Conservation (phyloP, 2,888 invertebrate species). For the Bombylius major region DNA sequence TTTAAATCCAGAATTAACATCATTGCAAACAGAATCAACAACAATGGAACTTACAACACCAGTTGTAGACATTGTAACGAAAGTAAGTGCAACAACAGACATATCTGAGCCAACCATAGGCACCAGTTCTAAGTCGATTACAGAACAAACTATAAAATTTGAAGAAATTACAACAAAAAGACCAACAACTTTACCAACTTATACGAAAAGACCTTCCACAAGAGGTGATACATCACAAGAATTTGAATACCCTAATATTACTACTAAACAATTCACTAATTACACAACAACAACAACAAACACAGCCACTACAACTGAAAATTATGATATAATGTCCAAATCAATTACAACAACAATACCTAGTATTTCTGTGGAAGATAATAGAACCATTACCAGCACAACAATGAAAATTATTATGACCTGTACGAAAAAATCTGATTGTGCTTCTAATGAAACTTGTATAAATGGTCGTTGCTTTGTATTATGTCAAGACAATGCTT, state of each 20-base stretch:
- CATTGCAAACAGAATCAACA: no score
- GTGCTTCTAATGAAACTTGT: constrained; percentile 47
- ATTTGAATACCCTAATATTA: constrained; percentile 20
- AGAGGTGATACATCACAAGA: constrained; percentile 34
- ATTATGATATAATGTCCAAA: constrained; percentile 5
- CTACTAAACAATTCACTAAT: constrained; percentile 16
- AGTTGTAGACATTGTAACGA: no score
- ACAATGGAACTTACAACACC: no score
- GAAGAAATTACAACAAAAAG: neutral
- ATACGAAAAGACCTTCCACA: constrained; percentile 24
- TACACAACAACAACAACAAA: constrained; percentile 17
- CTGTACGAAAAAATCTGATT: constrained; percentile 48
- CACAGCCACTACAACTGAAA: constrained; percentile 17
- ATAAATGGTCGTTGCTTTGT: constrained; percentile 40
- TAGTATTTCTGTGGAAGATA: constrained; percentile 1
- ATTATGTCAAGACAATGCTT: constrained; percentile 19
- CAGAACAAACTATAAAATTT: neutral
- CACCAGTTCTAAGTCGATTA: neutral
- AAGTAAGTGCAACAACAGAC: no score
- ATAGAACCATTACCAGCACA: constrained; percentile 7
- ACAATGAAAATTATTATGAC: constrained; percentile 29
- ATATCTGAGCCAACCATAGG: no score
- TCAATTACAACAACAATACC: constrained; percentile 12
- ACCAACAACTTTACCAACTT: constrained; percentile 21
- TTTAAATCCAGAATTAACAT: no score